A percentile compares a stretch with the other conserved stretches of the same genome.
These are phyloP conservation scores for Centrocercus urophasianus DNA, from an alignment of 2,113 vertebrate species.

Conservation along the genomic window DNA sequence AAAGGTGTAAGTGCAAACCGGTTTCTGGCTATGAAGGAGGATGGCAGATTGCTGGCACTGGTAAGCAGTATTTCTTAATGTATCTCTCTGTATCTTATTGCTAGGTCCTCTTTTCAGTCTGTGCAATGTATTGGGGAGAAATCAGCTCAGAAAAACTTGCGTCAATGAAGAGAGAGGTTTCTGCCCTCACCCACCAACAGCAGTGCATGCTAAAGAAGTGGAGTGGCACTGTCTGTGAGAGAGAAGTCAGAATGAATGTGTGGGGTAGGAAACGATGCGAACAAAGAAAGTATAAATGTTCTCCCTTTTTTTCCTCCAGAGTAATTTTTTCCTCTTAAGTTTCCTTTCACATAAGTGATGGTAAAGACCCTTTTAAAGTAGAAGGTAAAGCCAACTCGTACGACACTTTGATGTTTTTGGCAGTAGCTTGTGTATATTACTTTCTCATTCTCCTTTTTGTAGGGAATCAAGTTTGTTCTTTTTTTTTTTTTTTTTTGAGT, in stretches of 20 bases:
- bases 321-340: background rate
- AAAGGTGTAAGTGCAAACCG: slow-evolving; percentile 93
- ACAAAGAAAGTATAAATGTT: background rate
- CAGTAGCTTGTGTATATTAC: background rate
- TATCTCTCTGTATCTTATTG: background rate
- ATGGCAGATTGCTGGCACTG: slow-evolving; percentile 89
- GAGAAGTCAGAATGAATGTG: background rate
- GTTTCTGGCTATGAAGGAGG: slow-evolving; percentile 95
- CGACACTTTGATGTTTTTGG: background rate
- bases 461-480: background rate
- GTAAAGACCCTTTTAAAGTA: background rate
- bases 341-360: background rate
- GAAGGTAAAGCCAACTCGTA: background rate
- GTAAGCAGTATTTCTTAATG: slow-evolving; percentile 78
- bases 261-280: background rate
- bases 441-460: background rate
- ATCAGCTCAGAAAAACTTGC: background rate
- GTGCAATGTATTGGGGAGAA: background rate
- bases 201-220: background rate
- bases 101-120: background rate
- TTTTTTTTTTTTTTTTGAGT: background rate
- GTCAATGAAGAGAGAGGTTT: background rate
- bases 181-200: background rate
- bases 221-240: background rate
- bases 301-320: background rate